Conservation (phyloP, 2,888 invertebrate genomes). For the Tenthredo notha region DNA sequence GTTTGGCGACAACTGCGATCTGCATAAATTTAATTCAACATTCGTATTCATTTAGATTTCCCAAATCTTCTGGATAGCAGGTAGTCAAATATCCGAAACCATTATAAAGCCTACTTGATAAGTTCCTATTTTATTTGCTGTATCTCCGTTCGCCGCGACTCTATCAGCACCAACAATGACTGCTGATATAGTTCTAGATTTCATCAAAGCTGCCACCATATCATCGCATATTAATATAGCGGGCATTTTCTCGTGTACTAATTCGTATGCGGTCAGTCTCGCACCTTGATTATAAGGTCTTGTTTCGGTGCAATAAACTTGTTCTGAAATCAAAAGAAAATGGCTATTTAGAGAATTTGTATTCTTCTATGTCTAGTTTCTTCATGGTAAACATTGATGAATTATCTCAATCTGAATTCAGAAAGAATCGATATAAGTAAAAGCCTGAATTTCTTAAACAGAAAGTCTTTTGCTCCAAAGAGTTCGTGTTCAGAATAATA, state of each 20-base stretch:
- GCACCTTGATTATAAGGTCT: slow-evolving; percentile 99
- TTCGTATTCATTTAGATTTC: neutral
- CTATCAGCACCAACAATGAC: slow-evolving; percentile 99
- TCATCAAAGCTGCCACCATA: slow-evolving; percentile 96
- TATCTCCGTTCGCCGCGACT: slow-evolving; percentile 97
- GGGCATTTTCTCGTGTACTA: slow-evolving; percentile 95
- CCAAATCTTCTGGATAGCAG: neutral
- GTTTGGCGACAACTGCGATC: slow-evolving; percentile 94
- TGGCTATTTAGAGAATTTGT: neutral
- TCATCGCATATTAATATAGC: slow-evolving; percentile 96
- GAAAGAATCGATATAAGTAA: neutral
- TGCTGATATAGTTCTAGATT: slow-evolving; percentile 89
- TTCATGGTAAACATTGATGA: neutral
- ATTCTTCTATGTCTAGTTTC: neutral
- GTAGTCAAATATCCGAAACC: neutral
- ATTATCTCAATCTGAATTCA: neutral
- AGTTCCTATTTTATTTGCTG: slow-evolving; percentile 99
- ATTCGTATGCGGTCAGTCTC: slow-evolving; percentile 96
- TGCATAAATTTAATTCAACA: slow-evolving; percentile 65
- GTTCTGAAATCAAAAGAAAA: slow-evolving; percentile 80
- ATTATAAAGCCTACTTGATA: slow-evolving; percentile 84
- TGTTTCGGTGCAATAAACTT: slow-evolving; percentile 98
- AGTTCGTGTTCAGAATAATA: neutral
- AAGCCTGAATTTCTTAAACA: neutral
- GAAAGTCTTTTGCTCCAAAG: neutral